Evolutionary conservation across 2,113 vertebrate species (phyloP).

Genomic region (human (Homo sapiens)): DNA sequence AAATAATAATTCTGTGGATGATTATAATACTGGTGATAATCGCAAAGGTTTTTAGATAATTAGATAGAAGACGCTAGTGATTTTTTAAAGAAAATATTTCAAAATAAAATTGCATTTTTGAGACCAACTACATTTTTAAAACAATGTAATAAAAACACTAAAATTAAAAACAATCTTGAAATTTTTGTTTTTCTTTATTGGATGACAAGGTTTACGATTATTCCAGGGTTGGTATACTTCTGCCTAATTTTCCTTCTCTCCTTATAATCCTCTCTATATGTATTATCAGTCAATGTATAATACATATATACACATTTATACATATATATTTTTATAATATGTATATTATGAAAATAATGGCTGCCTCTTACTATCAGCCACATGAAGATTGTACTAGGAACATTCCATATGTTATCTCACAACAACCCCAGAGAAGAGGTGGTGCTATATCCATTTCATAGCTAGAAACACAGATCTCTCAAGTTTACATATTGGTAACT

Average conservation of each 20-base stretch:
- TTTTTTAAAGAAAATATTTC: constrained; percentile 48
- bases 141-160: constrained; percentile 31
- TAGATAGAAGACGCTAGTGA: constrained; percentile 49
- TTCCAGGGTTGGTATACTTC: constrained; percentile 54
- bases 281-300: not conserved
- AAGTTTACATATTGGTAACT: not conserved
- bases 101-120: constrained; percentile 35
- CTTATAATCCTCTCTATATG: not conserved
- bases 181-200: constrained; percentile 66
- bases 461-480: not conserved
- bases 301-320: too few species aligned
- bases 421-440: not conserved
- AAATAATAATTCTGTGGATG: constrained; percentile 63
- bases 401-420: not conserved
- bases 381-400: not conserved
- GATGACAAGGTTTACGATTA: constrained; percentile 43
- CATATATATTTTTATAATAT: too few species aligned
- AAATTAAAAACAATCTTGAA: constrained; percentile 59
- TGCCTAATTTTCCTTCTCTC: constrained; percentile 67
- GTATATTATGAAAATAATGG: not conserved
- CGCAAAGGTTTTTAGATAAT: constrained; percentile 34
- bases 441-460: too few species aligned
- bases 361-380: not conserved
- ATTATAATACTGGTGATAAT: constrained; percentile 52
- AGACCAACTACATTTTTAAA: constrained; percentile 55